phyloP scores from a whole-genome alignment of 2,888 invertebrate species.

The Galeruca laticollis region DNA sequence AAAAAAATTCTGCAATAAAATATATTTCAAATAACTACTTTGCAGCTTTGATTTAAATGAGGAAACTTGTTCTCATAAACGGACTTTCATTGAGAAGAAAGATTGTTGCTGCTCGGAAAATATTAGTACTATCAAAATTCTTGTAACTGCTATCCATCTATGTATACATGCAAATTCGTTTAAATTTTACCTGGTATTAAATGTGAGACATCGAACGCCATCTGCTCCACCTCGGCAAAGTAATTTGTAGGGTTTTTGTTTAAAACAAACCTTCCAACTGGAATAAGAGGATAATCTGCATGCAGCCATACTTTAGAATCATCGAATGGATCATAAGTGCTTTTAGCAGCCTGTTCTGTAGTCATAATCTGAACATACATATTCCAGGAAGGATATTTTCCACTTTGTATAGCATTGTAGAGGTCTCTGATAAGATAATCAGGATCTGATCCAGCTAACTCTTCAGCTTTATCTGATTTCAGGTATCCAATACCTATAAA shows the following conservation, averaged over 20 bases:
- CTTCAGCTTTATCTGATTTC: constrained; percentile 74
- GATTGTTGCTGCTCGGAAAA: no score
- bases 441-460: constrained; percentile 82
- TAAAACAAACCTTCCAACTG: constrained; percentile 87
- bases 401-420: constrained; percentile 86
- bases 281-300: constrained; percentile 86
- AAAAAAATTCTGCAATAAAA: no score
- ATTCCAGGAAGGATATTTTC: constrained; percentile 83
- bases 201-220: constrained; percentile 90
- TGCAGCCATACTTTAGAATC: constrained; percentile 95
- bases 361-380: constrained; percentile 91
- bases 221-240: constrained; percentile 93
- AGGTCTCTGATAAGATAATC: constrained; percentile 91
- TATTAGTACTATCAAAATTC: no score
- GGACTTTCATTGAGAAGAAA: neutral
- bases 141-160: no score
- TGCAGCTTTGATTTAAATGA: no score
- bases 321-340: constrained; percentile 91
- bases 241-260: constrained; percentile 93
- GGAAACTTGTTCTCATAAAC: no score
- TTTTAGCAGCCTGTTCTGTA: constrained; percentile 83
- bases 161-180: no score
- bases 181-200: constrained; percentile 75
- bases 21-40: no score
- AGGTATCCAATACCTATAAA: constrained; percentile 79